These are phyloP conservation scores for Lasioglossum vierecki DNA, from an alignment of 2,888 invertebrate genomes.

Conservation along the genomic window DNA sequence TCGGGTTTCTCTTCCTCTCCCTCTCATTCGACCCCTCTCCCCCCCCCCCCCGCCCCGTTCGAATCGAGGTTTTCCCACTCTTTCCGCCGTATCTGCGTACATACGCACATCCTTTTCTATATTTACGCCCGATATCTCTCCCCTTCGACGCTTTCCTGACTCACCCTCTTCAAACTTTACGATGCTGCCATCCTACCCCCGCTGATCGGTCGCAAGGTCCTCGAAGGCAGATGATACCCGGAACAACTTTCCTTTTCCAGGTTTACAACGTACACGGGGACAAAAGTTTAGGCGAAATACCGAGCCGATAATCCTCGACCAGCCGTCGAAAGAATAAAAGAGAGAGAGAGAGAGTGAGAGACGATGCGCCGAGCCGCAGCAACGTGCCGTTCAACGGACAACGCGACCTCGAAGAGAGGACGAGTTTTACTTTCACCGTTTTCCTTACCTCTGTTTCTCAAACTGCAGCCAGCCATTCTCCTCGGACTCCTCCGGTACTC, in stretches of 20 bases:
- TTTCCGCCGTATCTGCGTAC: slow-evolving; percentile 31
- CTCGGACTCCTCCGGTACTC: not conserved
- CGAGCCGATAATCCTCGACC: slow-evolving; percentile 21
- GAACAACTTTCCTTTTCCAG: slow-evolving; percentile 68
- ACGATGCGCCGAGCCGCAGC: not conserved
- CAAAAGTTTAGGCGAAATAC: slow-evolving; percentile 24
- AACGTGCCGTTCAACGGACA: slow-evolving; percentile 8
- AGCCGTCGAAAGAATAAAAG: not conserved
- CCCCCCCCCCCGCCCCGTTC: not conserved
- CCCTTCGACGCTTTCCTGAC: slow-evolving; percentile 50
- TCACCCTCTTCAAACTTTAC: slow-evolving; percentile 62
- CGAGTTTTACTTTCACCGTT: slow-evolving; percentile 40
- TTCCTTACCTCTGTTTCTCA: not conserved
- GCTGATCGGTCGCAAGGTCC: slow-evolving; percentile 48
- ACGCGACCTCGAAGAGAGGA: not conserved
- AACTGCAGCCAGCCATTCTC: not conserved
- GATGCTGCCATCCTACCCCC: slow-evolving; percentile 50
- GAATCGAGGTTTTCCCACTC: slow-evolving; percentile 4
- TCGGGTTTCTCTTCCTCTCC: slow-evolving; percentile 2
- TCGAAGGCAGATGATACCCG: slow-evolving; percentile 54
- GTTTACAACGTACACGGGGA: slow-evolving; percentile 28
- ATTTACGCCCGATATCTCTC: slow-evolving; percentile 48
- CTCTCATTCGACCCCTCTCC: too few relatives aligned
- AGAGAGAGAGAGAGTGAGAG: not conserved
- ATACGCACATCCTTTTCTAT: slow-evolving; percentile 33